Percentiles rank a stretch among this genome's conserved stretches.
Conservation (phyloP, 2,797 vertebrate genomes). For the Crenuchus spilurus region DNA sequence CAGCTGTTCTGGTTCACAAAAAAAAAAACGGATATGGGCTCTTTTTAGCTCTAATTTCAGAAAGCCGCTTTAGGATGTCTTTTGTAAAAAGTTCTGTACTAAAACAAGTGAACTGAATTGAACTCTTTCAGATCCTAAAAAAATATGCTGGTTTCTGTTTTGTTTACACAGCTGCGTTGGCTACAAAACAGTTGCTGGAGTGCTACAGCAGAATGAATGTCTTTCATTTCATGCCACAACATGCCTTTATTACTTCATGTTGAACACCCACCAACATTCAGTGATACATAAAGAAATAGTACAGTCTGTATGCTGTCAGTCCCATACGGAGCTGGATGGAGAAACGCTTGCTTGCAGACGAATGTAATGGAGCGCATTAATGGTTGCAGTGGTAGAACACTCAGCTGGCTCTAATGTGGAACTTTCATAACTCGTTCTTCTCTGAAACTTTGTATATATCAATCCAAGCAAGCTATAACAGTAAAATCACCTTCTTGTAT, state of each 20-base stretch:
- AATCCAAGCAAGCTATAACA: too few species aligned
- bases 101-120: neutral
- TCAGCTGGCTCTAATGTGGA: constrained; percentile 47
- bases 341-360: constrained; percentile 27
- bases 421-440: constrained; percentile 32
- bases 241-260: constrained; percentile 18
- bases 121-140: neutral
- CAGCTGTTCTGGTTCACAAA: too few species aligned
- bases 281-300: constrained; percentile 33
- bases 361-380: constrained; percentile 55
- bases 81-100: neutral
- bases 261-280: neutral
- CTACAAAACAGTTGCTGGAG: neutral
- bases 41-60: too few species aligned
- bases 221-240: constrained; percentile 36
- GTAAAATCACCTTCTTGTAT: too few species aligned
- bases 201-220: constrained; percentile 38
- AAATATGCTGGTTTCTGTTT: too few species aligned
- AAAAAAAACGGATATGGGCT: too few species aligned
- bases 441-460: too few species aligned
- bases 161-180: neutral
- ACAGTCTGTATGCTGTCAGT: constrained; percentile 40
- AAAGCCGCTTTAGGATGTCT: neutral
- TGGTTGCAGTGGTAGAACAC: constrained; percentile 43
- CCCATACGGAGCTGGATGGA: constrained; percentile 34